Base-by-base conservation (phyloP, 2,888 invertebrate species). In the Zonitis immaculata region DNA sequence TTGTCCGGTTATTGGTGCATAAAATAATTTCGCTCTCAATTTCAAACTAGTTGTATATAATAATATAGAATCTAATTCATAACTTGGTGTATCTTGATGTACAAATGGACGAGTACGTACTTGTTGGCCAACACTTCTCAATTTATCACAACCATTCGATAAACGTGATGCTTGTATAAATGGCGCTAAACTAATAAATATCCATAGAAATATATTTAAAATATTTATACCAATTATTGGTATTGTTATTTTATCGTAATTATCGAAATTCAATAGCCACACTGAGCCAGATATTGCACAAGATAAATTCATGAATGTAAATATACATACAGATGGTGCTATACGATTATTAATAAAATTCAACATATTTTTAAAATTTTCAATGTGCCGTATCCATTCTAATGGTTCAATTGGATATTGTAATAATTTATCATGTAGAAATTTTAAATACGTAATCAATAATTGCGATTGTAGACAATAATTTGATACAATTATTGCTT, bases 391-490 rank as follows among this genome's bases (percentile, higher is more conserved):
- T 86, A 91, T 89, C 88, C 90, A 91, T 63, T 88, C 86, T 11
- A 87, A 72, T 0, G 88, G 82, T 26, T 85, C 80, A 43, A 89
- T 83, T 12, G 86, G 84, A 64, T 87, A 82, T 69, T 89, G 87
- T 5, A 89, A 75, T 42, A 91, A 73, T 62, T 89, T 85, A 47
- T 85, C 85, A 61, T 83, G 83, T 22, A 91, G 75, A 66, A 88
- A 87, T 66, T 84, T 80, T 45, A 91, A 78, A 68, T 89, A 89
- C 0, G 87, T 85, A 56, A 86, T 84, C 58, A 91, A 71, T 50
- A 91, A 76, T 72, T 90, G 88, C 44, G 88, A 89, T 77, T 91
- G 90, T 18, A 91, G 79, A 65, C 89, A 89, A 73, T 91, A 91
- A 73, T 88, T 90, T 26, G 88, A 86, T 59, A 91, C 83, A 48